Base-by-base conservation (phyloP, 2,888 invertebrate species). In the Altica lythri region DNA sequence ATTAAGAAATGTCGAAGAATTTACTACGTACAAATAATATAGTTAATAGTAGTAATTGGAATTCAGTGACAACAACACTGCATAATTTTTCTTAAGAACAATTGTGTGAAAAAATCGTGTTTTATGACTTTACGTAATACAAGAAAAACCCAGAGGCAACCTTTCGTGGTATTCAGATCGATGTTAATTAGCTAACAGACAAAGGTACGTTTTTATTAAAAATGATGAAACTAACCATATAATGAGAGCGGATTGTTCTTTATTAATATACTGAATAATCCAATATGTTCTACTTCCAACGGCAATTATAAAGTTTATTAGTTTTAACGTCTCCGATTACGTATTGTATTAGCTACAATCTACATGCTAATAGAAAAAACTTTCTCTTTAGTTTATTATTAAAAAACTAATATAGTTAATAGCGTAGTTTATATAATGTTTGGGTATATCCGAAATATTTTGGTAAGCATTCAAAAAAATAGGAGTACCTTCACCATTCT, bases 31-130 rank as follows among this genome's bases (percentile, higher is more conserved):
- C 38, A 38, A 38, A 38, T 38, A 22, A 17, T n/a, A 12, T 22
- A 38, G 10, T 38, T 38, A 35, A 13, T 38, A 10, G 17, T 19
- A 10, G 18, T 38, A 38, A 38, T 38, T 38, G 38, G 38, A 19
- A 38, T 38, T 4, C 13, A 37, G 37, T 37, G 47, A 37, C 38
- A 47, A 47, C 25, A 25, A 25, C 35, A 10, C 10, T 13, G 22
- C 6, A 19, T 34, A 34, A 17, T 32, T 45, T 45, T 35, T 25
- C n/a, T n/a, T n/a, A n/a, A n/a, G 35, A 27, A 38, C 27, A 47
- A 47, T 47, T 47, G 38, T 47, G 47, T 29, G 47, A 47, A 47
- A 47, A 47, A 38, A 37, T 27, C 16, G 8, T 38, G 38, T 38
- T 38, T 22, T 38, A 8, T 17, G 10, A 12, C 17, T 47, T 47